Evolutionary conservation across 1,140 invertebrate genomes (phyloP).

Genomic region (Melitaea cinxia): DNA sequence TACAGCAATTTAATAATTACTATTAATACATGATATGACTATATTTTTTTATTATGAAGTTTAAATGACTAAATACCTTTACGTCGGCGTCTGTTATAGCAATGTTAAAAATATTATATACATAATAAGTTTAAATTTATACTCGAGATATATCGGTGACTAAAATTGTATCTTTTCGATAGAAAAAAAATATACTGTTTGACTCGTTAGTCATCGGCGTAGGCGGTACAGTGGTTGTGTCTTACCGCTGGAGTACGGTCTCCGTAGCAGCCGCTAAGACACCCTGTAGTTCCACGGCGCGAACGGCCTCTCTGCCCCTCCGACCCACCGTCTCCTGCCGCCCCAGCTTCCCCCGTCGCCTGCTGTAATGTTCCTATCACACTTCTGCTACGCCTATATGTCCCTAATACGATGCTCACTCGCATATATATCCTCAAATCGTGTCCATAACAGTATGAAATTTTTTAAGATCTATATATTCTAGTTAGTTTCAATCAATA

Average conservation of each 20-base stretch:
- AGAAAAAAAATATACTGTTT: not conserved
- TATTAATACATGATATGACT: constrained; percentile 2
- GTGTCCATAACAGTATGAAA: not conserved
- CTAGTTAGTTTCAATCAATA: not conserved
- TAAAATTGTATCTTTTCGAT: not conserved
- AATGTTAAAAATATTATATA: constrained; percentile 13
- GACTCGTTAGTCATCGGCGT: constrained; percentile 24
- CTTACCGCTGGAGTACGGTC: constrained; percentile 84
- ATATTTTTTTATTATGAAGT: constrained; percentile 4
- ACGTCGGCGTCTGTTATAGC: constrained; percentile 8
- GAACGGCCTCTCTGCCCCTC: constrained; percentile 56
- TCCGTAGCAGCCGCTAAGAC: constrained; percentile 83
- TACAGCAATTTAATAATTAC: not conserved
- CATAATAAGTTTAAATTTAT: not conserved
- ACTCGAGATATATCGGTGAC: constrained; percentile 1
- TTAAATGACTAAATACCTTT: constrained; percentile 24
- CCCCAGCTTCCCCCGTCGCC: constrained; percentile 76
- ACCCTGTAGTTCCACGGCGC: constrained; percentile 72
- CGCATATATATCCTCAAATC: constrained; percentile 12
- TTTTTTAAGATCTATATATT: not conserved
- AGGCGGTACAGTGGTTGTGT: constrained; percentile 16
- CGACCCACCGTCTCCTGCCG: constrained; percentile 79
- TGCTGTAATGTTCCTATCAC: constrained; percentile 74
- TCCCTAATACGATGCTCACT: constrained; percentile 31
- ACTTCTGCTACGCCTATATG: constrained; percentile 44